Evolutionary conservation across 2,888 invertebrate species (phyloP), one percentile per base, ranked within the genome.

Genomic region (Eupeodes luniger): DNA sequence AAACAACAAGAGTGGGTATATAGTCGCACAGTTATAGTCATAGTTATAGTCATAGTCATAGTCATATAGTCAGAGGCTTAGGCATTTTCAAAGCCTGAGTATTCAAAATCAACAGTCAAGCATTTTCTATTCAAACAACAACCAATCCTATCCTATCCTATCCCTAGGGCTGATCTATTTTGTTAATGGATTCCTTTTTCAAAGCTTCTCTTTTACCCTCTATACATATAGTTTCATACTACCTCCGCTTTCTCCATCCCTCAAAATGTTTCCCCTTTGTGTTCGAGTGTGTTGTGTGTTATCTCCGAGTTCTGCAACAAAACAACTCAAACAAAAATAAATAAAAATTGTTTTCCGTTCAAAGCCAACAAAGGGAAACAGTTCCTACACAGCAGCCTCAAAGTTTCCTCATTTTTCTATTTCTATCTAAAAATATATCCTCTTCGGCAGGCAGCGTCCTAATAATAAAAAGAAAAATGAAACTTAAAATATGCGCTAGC

Each of bases 301-400:
- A 2, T 19, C 12, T n/a, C 14, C 47, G 12, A n/a, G 55, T 40
- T 40, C 40, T 57, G 70, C 12, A 57, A 19, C 67, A 27, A 27
- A 27, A 27, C 27, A 27, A 3, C 27, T 2, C 27, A 27, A 27
- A 36, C 55, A 53, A 44, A 57, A 62, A 76, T 70, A 80, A 74
- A 79, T 66, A 87, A 81, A 87, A 87, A 87, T 81, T 87, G 87
- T 72, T 87, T 87, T 74, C 59, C 27, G 66, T 76, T 83, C 70
- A 62, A 72, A 72, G 81, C 72, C 67, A 61, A 83, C 80, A 83
- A 72, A 79, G 67, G 61, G 40, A 83, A 76, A 57, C 76, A 62
- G 74, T 85, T 19, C 67, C 59, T 51, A 34, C 12, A 40, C 40
- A 40, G 40, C 40, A 69, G 72, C 34, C 62, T 10, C 47, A 72